Percentiles rank a stretch among this genome's conserved stretches.
These are phyloP conservation scores for Sebastes matsubarae DNA, from an alignment of 2,797 vertebrate species.

Conservation along the genomic window DNA sequence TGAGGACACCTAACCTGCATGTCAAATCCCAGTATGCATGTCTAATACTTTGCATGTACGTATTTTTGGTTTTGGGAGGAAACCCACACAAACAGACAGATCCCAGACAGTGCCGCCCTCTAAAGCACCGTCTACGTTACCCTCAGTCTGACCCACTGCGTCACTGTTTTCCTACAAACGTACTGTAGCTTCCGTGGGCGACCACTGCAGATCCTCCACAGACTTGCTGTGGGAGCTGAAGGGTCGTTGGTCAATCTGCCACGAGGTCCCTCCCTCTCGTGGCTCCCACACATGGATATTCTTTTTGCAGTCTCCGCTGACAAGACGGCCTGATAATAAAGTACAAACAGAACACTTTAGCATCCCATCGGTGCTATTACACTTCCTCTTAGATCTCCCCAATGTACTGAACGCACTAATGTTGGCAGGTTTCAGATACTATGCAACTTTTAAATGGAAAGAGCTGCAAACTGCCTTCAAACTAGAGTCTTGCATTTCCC, in stretches of 20 bases:
- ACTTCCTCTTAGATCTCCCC: too few relatives aligned
- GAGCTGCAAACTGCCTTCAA: too few relatives aligned
- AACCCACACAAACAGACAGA: not conserved
- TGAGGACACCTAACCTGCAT: not conserved
- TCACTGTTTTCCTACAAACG: conserved; percentile 29
- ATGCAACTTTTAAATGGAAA: too few relatives aligned
- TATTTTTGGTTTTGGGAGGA: not conserved
- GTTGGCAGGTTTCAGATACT: too few relatives aligned
- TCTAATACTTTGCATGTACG: not conserved
- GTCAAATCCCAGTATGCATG: not conserved
- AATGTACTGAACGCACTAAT: too few relatives aligned
- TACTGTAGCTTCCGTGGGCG: conserved; percentile 91
- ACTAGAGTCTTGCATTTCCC: too few relatives aligned
- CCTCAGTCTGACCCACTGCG: not conserved
- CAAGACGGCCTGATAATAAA: conserved; percentile 84
- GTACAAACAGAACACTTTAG: not conserved
- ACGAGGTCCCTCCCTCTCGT: conserved; percentile 83
- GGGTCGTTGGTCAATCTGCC: conserved; percentile 92
- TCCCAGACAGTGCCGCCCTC: not conserved
- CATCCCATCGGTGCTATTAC: not conserved
- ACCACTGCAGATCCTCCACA: conserved; percentile 96
- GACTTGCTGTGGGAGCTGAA: conserved; percentile 90
- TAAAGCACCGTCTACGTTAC: not conserved
- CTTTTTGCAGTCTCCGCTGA: conserved; percentile 92
- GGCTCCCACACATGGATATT: conserved; percentile 95